A percentile compares a stretch with the other conserved stretches of the same genome.
phyloP scores from a whole-genome alignment of 1,140 invertebrate genomes.

The Papilio dardanus region DNA sequence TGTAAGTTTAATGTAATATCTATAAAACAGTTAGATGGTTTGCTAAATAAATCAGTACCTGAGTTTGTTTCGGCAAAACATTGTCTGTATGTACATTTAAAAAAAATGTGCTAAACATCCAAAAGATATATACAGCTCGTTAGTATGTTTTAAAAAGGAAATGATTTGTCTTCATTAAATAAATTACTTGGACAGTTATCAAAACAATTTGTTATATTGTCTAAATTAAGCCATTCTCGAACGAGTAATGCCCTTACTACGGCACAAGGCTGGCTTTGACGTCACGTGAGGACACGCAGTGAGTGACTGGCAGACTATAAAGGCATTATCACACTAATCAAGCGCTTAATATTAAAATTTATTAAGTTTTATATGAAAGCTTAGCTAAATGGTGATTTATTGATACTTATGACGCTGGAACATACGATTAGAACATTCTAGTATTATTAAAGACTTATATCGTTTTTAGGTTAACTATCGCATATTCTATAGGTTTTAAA shows the following conservation, averaged over 20 bases:
- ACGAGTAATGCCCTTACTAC: slow-evolving; percentile 53
- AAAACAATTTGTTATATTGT: slow-evolving; percentile 55
- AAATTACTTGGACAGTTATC: slow-evolving; percentile 36
- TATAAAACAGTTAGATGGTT: background rate
- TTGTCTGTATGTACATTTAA: background rate
- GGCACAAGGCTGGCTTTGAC: slow-evolving; percentile 69
- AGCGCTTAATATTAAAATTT: background rate
- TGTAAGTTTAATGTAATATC: too few species aligned
- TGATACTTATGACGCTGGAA: background rate
- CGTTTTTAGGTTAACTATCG: too few species aligned
- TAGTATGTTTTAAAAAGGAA: slow-evolving; percentile 27
- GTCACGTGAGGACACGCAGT: slow-evolving; percentile 59
- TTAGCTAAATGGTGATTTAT: background rate
- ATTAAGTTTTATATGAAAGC: background rate
- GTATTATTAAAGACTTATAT: too few species aligned
- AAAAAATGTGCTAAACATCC: background rate
- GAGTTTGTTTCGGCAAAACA: background rate
- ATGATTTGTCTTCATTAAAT: slow-evolving; percentile 31
- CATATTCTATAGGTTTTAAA: too few species aligned
- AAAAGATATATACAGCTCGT: background rate
- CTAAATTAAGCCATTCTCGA: slow-evolving; percentile 64
- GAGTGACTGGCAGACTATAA: slow-evolving; percentile 26
- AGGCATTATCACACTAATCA: slow-evolving; percentile 24
- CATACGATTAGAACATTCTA: too few species aligned
- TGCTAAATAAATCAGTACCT: background rate